Evolutionary conservation across 1,140 invertebrate species (phyloP).

Genomic region (Zophobas atratus): DNA sequence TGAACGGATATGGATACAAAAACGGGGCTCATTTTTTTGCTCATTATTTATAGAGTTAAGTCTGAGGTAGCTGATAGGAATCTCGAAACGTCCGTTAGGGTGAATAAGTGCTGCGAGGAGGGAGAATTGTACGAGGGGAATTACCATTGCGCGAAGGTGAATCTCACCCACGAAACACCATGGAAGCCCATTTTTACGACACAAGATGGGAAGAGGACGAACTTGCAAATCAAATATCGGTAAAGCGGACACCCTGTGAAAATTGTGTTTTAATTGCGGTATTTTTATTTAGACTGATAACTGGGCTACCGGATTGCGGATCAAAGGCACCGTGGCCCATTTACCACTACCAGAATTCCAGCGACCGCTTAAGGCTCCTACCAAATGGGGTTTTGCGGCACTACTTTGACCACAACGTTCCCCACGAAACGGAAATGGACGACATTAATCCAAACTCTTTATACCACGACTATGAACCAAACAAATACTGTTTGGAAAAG

Average conservation of each 20-base stretch:
- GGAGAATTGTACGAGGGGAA: slow-evolving; percentile 80
- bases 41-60: background rate
- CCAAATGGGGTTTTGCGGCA: slow-evolving; percentile 80
- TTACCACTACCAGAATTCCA: slow-evolving; percentile 75
- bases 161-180: slow-evolving; percentile 73
- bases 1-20: slow-evolving; percentile 12
- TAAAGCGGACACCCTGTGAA: slow-evolving; percentile 40
- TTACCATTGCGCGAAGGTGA: slow-evolving; percentile 72
- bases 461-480: slow-evolving; percentile 80
- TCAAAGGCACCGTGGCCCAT: slow-evolving; percentile 80
- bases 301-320: slow-evolving; percentile 81
- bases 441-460: slow-evolving; percentile 70
- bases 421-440: slow-evolving; percentile 68
- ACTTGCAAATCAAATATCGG: slow-evolving; percentile 68
- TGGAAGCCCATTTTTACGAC: slow-evolving; percentile 77
- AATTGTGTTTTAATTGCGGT: background rate
- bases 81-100: slow-evolving; percentile 63
- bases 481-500: slow-evolving; percentile 86
- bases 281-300: slow-evolving; percentile 69
- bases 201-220: slow-evolving; percentile 71
- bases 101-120: slow-evolving; percentile 85
- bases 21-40: background rate
- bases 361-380: slow-evolving; percentile 77
- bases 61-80: slow-evolving; percentile 22
- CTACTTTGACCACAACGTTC: slow-evolving; percentile 72